A percentile compares a stretch with the other conserved stretches of the same genome.
phyloP scores from a whole-genome alignment of 2,888 invertebrate genomes.

The Peribatodes rhomboidaria region DNA sequence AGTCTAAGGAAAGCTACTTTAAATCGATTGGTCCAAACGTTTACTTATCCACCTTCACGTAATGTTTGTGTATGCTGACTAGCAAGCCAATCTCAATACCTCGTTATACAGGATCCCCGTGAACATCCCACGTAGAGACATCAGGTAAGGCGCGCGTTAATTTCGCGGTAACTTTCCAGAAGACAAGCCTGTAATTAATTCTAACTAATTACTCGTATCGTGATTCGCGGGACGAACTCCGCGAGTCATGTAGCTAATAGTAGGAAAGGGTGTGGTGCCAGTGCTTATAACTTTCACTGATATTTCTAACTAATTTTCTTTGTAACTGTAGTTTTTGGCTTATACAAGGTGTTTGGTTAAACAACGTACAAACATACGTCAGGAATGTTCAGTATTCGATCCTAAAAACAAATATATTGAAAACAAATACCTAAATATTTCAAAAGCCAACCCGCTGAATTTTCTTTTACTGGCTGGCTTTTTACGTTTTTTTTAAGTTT shows the following conservation, averaged over 20 bases:
- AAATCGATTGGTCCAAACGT: no score
- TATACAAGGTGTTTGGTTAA: no score
- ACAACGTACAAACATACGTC: no score
- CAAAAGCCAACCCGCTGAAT: no score
- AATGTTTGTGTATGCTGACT: neutral
- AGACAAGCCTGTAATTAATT: slow-evolving; percentile 77
- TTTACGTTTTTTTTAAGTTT: no score
- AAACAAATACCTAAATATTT: no score
- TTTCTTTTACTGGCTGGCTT: no score
- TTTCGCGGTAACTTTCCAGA: slow-evolving; percentile 47
- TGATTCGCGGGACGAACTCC: slow-evolving; percentile 64
- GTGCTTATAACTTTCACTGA: neutral
- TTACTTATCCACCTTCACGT: no score
- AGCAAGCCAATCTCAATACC: slow-evolving; percentile 3
- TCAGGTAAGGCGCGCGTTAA: slow-evolving; percentile 33
- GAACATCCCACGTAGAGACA: slow-evolving; percentile 22
- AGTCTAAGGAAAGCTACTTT: no score
- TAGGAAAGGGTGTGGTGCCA: slow-evolving; percentile 32
- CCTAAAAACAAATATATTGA: no score
- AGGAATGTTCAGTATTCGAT: no score
- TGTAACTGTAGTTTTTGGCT: no score
- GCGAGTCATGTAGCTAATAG: slow-evolving; percentile 47
- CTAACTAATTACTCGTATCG: slow-evolving; percentile 71
- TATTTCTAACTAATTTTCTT: neutral
- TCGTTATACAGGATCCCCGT: slow-evolving; percentile 21